These are phyloP conservation scores for Danio jaintianensis DNA, from an alignment of 2,797 vertebrate species.

Conservation along the genomic window DNA sequence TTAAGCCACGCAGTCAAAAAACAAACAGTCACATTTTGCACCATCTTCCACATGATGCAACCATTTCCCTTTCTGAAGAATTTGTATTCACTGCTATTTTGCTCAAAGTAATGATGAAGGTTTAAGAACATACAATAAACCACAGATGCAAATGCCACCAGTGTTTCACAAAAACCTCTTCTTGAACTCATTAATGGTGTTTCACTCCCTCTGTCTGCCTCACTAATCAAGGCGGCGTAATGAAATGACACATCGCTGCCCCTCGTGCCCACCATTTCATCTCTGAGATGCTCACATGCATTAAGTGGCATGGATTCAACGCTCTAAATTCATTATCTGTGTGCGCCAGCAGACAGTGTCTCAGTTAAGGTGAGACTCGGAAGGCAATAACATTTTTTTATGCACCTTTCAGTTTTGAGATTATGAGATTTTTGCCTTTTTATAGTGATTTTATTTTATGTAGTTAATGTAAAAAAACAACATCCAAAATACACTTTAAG, in stretches of 20 bases:
- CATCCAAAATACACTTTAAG: no score
- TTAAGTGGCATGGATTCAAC: slow-evolving; percentile 15
- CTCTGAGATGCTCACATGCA: slow-evolving; percentile 9
- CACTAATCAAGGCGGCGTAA: slow-evolving; percentile 16
- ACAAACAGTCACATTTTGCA: not conserved
- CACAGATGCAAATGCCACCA: not conserved
- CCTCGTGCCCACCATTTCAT: not conserved
- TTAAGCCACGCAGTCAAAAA: slow-evolving; percentile 3
- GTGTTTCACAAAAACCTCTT: not conserved
- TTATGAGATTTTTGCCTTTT: no score
- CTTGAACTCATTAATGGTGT: not conserved
- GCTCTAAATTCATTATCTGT: slow-evolving; percentile 33
- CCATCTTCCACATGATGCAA: not conserved
- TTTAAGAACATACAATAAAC: not conserved
- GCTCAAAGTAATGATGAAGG: not conserved
- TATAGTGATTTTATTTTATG: no score
- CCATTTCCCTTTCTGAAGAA: not conserved
- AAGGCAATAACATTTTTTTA: no score
- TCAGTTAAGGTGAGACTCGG: no score
- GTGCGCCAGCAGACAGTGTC: slow-evolving; percentile 2
- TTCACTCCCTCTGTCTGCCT: slow-evolving; percentile 20
- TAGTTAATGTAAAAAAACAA: no score
- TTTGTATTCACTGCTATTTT: slow-evolving; percentile 13
- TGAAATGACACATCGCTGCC: slow-evolving; percentile 20
- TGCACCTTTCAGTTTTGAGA: no score